Conservation (phyloP, 35 echinoderm and acorn worm species). For the Diadema setosum region DNA sequence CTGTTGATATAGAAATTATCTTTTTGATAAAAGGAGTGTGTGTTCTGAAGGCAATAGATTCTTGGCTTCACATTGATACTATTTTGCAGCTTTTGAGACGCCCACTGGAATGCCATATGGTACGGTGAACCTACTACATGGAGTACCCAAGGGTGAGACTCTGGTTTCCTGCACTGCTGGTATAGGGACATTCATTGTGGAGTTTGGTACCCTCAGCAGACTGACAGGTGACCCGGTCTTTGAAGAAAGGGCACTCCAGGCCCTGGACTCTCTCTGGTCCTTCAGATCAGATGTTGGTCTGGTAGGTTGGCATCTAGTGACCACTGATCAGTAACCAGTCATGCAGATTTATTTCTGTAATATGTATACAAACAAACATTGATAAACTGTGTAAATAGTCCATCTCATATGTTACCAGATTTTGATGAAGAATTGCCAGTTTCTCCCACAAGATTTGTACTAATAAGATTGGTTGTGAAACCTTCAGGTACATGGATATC, state of each 20-base stretch:
- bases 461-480: no score
- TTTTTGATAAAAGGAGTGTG: no score
- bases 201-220: constrained; percentile 89
- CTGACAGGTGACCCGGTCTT: constrained; percentile 89
- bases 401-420: background rate
- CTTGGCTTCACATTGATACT: no score
- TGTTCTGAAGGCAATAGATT: no score
- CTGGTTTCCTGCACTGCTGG: constrained; percentile 87
- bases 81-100: constrained; percentile 95
- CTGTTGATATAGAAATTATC: no score
- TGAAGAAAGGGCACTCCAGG: constrained; percentile 78
- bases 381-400: no score
- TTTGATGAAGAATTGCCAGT: no score
- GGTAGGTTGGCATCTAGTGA: constrained; percentile 47
- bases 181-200: constrained; percentile 82
- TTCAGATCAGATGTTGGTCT: constrained; percentile 76
- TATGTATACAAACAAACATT: no score
- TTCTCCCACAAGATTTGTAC: no score
- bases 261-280: constrained; percentile 72
- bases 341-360: no score
- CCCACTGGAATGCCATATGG: constrained; percentile 92
- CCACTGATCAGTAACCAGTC: no score
- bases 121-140: constrained; percentile 80
- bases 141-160: constrained; percentile 84
- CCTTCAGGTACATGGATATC: no score